Evolutionary conservation across 1,140 invertebrate genomes (phyloP), one percentile per base, ranked within the genome.

Genomic region (Aphidius gifuensis): DNA sequence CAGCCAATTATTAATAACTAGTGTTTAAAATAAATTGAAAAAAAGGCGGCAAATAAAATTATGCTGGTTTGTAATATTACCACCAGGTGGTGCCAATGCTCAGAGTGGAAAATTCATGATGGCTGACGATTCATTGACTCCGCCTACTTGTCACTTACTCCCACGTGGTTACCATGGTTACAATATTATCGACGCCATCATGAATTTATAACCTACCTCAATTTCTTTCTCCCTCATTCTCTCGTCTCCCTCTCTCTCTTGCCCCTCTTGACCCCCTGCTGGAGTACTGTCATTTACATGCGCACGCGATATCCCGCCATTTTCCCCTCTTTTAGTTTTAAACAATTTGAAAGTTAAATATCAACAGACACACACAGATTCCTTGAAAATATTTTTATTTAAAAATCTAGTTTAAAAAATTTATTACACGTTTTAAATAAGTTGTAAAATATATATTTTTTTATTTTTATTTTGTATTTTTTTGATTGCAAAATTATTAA

Each of bases 201-300:
- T 79, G 69, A 23, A 50, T 39, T 56, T 64, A 40, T 65, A 74
- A 78, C 75, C 74, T 78, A 69, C 76, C 76, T 69, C 72, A 76
- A 78, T 57, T 60, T 23, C 49, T 59, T 58, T 23, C 66, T 45
- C 45, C 7, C 48, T 38, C 53, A 46, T 23, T 45, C 6, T 54
- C 21, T 55, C 53, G 39, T 40, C 43, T 16, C 60, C 61, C 60
- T 50, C 40, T 55, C n/a, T n/a, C n/a, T 16, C 16, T 16, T 9
- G 47, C 16, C 16, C 16, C 16, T 16, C 16, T 16, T 16, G 16
- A 16, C 16, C 16, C 16, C 16, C 16, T 16, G 16, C 16, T 16
- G 16, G 16, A 16, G 16, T 16, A 16, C 50, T 48, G 54, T 53
- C 57, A 44, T 50, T 39, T 16, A 32, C 49, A 42, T 44, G 61